Evolutionary conservation across 1,140 invertebrate genomes (phyloP).

Genomic region (Parapsyche elsis): DNA sequence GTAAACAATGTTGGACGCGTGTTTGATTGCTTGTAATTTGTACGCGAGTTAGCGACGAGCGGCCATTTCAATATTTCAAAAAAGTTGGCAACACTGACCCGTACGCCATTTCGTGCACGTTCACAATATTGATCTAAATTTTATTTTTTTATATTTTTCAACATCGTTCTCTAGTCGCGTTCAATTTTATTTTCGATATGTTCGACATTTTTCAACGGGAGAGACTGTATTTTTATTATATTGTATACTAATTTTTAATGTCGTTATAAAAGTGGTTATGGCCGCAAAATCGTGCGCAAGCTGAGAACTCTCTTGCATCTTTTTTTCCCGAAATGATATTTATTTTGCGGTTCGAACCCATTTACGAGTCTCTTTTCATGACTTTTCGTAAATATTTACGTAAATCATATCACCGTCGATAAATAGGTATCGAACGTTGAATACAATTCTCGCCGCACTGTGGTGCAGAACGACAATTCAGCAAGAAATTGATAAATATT

Average conservation of each 20-base stretch:
- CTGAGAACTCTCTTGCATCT: background rate
- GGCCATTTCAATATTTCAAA: background rate
- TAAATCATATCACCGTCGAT: background rate
- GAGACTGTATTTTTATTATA: no score
- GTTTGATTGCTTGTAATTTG: slow-evolving; percentile 11
- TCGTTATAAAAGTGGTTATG: slow-evolving; percentile 26
- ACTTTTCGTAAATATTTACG: slow-evolving; percentile 5
- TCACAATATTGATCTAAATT: background rate
- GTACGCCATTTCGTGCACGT: background rate
- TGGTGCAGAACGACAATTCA: no score
- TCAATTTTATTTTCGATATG: background rate
- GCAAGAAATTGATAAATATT: no score
- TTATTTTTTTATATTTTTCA: background rate
- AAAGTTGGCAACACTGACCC: background rate
- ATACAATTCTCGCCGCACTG: no score
- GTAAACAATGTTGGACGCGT: background rate
- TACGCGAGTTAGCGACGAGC: no score
- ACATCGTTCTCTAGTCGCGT: background rate
- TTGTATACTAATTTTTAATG: background rate
- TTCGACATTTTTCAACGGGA: background rate
- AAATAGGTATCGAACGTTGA: no score
- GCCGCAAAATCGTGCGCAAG: slow-evolving; percentile 22
- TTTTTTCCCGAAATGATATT: slow-evolving; percentile 10
- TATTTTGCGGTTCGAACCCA: background rate
- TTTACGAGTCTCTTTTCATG: slow-evolving; percentile 19